Base-by-base conservation (phyloP, 2,113 vertebrate genomes). In the Pseudopodoces humilis region DNA sequence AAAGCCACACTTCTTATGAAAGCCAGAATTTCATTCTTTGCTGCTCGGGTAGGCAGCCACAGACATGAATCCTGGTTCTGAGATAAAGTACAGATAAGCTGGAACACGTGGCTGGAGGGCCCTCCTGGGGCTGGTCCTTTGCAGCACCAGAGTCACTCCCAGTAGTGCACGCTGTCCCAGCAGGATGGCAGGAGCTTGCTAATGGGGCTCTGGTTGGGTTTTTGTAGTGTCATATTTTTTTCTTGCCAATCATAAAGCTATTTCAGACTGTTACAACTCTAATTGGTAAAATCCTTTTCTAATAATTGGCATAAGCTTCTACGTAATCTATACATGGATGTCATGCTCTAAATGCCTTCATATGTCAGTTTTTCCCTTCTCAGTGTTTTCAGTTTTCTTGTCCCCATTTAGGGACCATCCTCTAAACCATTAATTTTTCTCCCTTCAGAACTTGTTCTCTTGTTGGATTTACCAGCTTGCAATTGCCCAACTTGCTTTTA, bases 101-200 rank as follows among this genome's bases (percentile, higher is more conserved):
- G 79, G 33, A 78, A 4, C 4, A 2, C 0, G 10, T 47, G 75
- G 4, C 53, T 55, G 49, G 53, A 80, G 72, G 17, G 43, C 25
- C 15, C 22, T 31, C 12, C 78, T 64, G 19, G 25, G 6, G 22
- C 55, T 60, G 59, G 2, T 72, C 10, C 49, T 50, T 19, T 63
- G 59, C 47, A 39, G 13, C 20, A 28, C 47, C 39, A 44, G 31
- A 21, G 21, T 49, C 3, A 1, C 19, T 52, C 41, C 71, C 44
- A 41, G 25, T 1, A 21, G 30, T 2, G 5, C 46, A 5, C 0
- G 0, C 9, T 19, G 5, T 47, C 41, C 50, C 14, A 56, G 47
- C 31, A 50, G 39, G 24, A 55, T 24, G 65, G 19, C 22, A 46
- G 25, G 16, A 7, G 15, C 60, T 43, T 56, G 6, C 21, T 50